These are phyloP conservation scores for Zoanthus sansibaricus DNA, from an alignment of 92 coral and sea anemone species.

Conservation along the genomic window DNA sequence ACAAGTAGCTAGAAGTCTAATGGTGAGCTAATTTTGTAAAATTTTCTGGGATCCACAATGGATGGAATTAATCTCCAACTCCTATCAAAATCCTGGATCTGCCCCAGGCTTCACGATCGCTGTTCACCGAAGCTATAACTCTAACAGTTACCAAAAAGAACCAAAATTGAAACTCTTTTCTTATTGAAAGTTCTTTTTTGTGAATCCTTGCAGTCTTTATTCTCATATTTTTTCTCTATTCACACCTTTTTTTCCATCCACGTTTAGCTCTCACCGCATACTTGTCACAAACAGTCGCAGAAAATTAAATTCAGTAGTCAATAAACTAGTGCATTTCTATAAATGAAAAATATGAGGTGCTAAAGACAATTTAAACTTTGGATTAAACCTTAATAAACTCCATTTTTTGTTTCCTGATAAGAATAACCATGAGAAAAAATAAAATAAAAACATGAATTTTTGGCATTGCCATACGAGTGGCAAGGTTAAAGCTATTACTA, in stretches of 20 bases:
- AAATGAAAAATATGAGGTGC: background rate
- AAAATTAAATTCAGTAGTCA: background rate
- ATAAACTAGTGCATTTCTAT: background rate
- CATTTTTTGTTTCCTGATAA: background rate
- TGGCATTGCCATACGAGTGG: no score
- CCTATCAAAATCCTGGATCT: background rate
- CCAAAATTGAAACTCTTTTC: background rate
- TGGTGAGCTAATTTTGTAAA: no score
- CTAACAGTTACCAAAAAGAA: background rate
- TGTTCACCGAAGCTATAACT: background rate
- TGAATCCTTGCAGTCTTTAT: background rate
- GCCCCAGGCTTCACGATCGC: background rate
- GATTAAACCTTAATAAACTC: background rate
- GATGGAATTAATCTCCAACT: no score
- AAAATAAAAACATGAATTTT: no score
- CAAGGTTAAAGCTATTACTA: no score
- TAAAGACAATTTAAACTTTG: background rate
- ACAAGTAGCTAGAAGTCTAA: no score
- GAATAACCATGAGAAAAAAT: background rate
- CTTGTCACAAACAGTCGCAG: conserved; percentile 21
- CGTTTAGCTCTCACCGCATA: conserved; percentile 33
- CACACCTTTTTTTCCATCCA: background rate
- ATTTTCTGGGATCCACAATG: no score
- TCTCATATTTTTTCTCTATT: background rate
- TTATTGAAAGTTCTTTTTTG: background rate